phyloP scores from a whole-genome alignment of 2,797 vertebrate genomes.

The Corythornis leucogaster region DNA sequence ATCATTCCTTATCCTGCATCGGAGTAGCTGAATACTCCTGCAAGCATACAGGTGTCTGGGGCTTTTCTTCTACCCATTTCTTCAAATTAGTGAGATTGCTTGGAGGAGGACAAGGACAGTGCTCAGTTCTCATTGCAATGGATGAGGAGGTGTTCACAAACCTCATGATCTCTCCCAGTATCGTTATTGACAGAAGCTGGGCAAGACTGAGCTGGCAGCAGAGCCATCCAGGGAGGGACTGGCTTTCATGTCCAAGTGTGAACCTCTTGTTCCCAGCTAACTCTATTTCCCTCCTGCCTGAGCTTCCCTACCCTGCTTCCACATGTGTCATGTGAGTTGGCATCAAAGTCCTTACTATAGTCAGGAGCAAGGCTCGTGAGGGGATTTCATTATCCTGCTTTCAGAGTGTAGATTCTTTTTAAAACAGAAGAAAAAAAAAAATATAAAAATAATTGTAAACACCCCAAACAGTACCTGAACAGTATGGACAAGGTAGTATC shows the following conservation, averaged over 20 bases:
- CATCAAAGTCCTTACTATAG: not conserved
- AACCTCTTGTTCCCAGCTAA: not conserved
- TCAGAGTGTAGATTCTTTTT: not conserved
- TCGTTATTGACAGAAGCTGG: not conserved
- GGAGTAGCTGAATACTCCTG: not conserved
- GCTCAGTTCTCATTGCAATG: not conserved
- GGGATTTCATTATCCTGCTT: not conserved
- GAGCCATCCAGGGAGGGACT: not conserved
- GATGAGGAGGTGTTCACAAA: fast-evolving
- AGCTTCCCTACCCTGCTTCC: not conserved
- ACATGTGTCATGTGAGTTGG: not conserved
- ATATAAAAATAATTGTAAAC: too few relatives aligned
- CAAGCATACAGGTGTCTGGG: not conserved
- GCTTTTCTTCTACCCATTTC: not conserved
- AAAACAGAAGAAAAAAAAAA: not conserved
- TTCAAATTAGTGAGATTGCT: not conserved
- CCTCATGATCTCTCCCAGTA: not conserved
- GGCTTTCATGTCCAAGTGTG: not conserved
- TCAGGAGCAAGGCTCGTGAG: not conserved
- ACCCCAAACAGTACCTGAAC: slow-evolving; percentile 84
- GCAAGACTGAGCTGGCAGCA: not conserved
- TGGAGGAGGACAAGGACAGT: too few relatives aligned
- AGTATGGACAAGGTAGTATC: slow-evolving; percentile 92
- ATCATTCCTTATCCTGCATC: not conserved
- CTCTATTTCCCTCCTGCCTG: fast-evolving